Evolutionary conservation across 2,113 vertebrate species (phyloP), one percentile per base, ranked within the genome.

Genomic region (Trichomycterus rosablanca): DNA sequence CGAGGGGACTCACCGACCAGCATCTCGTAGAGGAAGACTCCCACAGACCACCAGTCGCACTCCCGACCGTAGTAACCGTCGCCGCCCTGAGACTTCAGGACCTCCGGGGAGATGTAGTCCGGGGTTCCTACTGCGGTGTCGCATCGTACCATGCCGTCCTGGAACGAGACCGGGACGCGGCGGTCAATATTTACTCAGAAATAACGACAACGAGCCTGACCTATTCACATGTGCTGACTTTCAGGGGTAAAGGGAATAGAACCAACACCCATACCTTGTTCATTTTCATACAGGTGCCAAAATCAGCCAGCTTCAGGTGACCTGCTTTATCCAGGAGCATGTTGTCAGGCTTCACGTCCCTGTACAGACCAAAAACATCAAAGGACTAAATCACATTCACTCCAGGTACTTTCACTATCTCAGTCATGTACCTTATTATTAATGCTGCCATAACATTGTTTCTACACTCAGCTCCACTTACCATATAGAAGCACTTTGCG

Each of bases 281-380:
- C 96, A 98, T 98, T 88, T 98, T 98, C 96, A 98, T 98, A 78
- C 96, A 98, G 87, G 95, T 98, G 82, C 96, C 96, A 86, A 98
- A 98, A 81, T 98, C 96, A 60, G 96, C 96, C 76, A 98, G 87
- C 84, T 98, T 98, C 79, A 98, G 85, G 86, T 98, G 96, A 71
- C 96, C 96, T 73, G 91, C 83, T 86, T 96, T 97, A 84, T 98
- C 96, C 70, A 98, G 87, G 85, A 98, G 87, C 96, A 98, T 98
- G 81, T 98, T 98, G 81, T 98, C 95, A 73, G 96, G 96, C 76
- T 98, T 98, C 79, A 98, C 96, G 76, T 98, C 96, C 82, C 96
- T 3, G n/a, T n/a, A n/a, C n/a, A n/a, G n/a, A n/a, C n/a, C 98
- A 79, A 72, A 48, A 39, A 6, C 15, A 59, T n/a, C n/a, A n/a